These are phyloP conservation scores for Allygus modestus DNA, from an alignment of 2,888 invertebrate species.

Conservation along the genomic window DNA sequence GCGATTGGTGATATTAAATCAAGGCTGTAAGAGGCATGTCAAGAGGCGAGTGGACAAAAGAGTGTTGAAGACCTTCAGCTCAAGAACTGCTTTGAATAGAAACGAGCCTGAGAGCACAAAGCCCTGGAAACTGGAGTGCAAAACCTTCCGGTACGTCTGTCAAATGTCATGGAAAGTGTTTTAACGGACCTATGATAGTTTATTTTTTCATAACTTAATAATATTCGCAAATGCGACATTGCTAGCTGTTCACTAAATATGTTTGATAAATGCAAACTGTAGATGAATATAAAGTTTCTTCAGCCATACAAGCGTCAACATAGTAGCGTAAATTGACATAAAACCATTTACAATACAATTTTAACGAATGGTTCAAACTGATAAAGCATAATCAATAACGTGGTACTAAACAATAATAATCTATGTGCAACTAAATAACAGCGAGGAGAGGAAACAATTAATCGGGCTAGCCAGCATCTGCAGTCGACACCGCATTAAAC, in stretches of 20 bases:
- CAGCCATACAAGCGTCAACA: too few species aligned
- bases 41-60: neutral
- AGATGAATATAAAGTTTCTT: too few species aligned
- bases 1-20: neutral
- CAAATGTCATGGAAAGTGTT: conserved; percentile 14
- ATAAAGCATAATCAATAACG: too few species aligned
- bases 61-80: conserved; percentile 18
- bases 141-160: conserved; percentile 12
- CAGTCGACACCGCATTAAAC: neutral
- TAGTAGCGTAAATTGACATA: too few species aligned
- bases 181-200: neutral
- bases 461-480: neutral
- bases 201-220: neutral
- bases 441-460: neutral
- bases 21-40: neutral
- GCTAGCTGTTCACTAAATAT: too few species aligned
- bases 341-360: too few species aligned
- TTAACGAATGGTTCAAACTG: too few species aligned
- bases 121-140: conserved; percentile 10
- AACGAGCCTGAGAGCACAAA: conserved; percentile 16
- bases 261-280: too few species aligned
- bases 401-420: too few species aligned
- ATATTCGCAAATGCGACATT: too few species aligned
- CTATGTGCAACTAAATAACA: too few species aligned
- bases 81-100: conserved; percentile 27